These are phyloP conservation scores for Drosophila falleni DNA, from an alignment of 2,888 invertebrate species.

Conservation along the genomic window DNA sequence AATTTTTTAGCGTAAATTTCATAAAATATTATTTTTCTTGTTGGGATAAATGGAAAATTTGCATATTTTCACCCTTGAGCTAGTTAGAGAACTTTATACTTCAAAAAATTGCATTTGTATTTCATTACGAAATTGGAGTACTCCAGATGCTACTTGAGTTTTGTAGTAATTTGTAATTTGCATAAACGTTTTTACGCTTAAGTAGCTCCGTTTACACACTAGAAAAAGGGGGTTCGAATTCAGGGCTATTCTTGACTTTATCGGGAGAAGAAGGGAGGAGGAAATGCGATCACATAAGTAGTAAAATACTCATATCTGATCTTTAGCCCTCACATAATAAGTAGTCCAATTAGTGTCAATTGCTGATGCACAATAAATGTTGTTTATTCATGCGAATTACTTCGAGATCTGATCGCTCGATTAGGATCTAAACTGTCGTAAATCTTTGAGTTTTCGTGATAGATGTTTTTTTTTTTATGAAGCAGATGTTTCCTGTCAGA, in stretches of 20 bases:
- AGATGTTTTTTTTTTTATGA: conserved; percentile 1
- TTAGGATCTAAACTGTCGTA: conserved; percentile 44
- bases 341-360: conserved; percentile 72
- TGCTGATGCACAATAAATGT: conserved; percentile 37
- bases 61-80: conserved; percentile 60
- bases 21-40: conserved; percentile 27
- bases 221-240: conserved; percentile 6
- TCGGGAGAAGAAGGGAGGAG: neutral
- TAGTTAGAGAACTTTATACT: conserved; percentile 19
- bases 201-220: conserved; percentile 36
- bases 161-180: conserved; percentile 53
- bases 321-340: conserved; percentile 45
- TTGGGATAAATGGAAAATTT: conserved; percentile 27
- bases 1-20: conserved; percentile 69
- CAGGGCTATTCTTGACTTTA: conserved; percentile 6
- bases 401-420: conserved; percentile 53
- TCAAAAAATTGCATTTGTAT: conserved; percentile 58
- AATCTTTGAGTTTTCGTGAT: conserved; percentile 26
- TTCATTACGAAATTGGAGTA: conserved; percentile 72
- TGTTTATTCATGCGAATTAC: conserved; percentile 31
- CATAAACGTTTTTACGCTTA: conserved; percentile 69
- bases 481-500: conserved; percentile 32
- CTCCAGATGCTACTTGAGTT: conserved; percentile 59
- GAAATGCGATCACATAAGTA: conserved; percentile 7
- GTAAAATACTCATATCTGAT: conserved; percentile 9